Evolutionary conservation across 1,140 invertebrate genomes (phyloP).

Genomic region (Homarus americanus): DNA sequence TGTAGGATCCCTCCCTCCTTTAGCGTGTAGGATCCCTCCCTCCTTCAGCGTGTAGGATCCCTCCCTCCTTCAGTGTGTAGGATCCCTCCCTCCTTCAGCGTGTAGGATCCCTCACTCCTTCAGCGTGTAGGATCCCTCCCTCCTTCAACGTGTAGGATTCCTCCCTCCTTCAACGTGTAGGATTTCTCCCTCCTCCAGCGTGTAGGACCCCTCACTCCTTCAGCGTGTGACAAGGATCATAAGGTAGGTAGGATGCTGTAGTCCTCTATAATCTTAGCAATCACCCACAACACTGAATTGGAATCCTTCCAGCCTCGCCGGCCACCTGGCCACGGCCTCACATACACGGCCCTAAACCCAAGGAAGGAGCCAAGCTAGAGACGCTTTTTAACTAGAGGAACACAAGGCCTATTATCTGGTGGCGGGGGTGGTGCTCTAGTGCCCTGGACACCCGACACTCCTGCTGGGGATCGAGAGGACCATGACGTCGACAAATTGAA

Average conservation of each 20-base stretch:
- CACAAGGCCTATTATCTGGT: neutral
- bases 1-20: too few species aligned
- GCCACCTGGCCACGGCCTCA: neutral
- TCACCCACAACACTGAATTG: constrained; percentile 36
- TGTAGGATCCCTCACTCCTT: too few species aligned
- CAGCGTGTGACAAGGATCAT: neutral
- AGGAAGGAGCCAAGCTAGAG: neutral
- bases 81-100: too few species aligned
- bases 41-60: too few species aligned
- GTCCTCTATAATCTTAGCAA: constrained; percentile 40
- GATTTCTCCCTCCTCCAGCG: too few species aligned
- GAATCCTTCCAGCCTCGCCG: constrained; percentile 29
- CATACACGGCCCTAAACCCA: neutral
- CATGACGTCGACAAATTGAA: constrained; percentile 60
- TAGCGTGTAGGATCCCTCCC: too few species aligned
- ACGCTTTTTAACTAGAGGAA: neutral
- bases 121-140: too few species aligned
- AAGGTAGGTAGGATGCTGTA: neutral
- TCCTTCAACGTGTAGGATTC: too few species aligned
- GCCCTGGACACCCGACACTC: neutral
- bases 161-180: too few species aligned
- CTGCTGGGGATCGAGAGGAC: constrained; percentile 40
- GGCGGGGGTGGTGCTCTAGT: neutral
- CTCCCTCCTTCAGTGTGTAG: too few species aligned
- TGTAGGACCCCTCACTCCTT: too few species aligned